These are phyloP conservation scores for Rhinatrema bivittatum DNA, from an alignment of 2,797 vertebrate genomes.

Conservation along the genomic window DNA sequence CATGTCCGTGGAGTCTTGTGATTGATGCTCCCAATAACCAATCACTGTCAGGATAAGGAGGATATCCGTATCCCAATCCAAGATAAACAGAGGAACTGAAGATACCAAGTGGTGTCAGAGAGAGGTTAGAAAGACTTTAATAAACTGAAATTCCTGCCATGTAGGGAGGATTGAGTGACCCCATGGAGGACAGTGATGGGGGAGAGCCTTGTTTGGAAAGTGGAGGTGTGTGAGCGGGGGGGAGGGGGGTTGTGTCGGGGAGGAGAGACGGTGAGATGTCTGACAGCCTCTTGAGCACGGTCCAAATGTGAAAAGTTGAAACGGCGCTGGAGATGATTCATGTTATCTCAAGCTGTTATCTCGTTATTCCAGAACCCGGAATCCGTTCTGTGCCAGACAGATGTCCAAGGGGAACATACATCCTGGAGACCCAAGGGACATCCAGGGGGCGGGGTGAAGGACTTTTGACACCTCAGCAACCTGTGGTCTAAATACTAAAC, in stretches of 20 bases:
- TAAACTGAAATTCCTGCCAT: neutral
- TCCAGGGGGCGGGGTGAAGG: too few relatives aligned
- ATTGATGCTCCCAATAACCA: neutral
- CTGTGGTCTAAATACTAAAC: too few relatives aligned
- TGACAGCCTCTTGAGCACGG: slow-evolving; percentile 24
- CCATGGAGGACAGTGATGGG: neutral
- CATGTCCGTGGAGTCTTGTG: neutral
- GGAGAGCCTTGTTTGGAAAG: neutral
- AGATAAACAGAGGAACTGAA: slow-evolving; percentile 33
- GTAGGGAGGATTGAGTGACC: neutral
- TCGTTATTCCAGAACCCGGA: too few relatives aligned
- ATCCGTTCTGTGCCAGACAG: too few relatives aligned
- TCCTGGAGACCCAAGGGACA: too few relatives aligned
- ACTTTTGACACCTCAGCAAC: too few relatives aligned
- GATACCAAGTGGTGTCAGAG: slow-evolving; percentile 7
- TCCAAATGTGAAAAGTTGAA: slow-evolving; percentile 41
- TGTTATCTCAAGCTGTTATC: too few relatives aligned
- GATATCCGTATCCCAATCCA: slow-evolving; percentile 6
- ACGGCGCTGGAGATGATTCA: neutral
- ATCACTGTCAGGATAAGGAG: slow-evolving; percentile 11
- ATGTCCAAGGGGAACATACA: too few relatives aligned
- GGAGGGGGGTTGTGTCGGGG: slow-evolving; percentile 20
- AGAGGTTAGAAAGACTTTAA: slow-evolving; percentile 18
- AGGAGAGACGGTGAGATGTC: slow-evolving; percentile 10
- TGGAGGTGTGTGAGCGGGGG: neutral